Base-by-base conservation (phyloP, 2,797 vertebrate genomes). In the Hippocampus kuda region DNA sequence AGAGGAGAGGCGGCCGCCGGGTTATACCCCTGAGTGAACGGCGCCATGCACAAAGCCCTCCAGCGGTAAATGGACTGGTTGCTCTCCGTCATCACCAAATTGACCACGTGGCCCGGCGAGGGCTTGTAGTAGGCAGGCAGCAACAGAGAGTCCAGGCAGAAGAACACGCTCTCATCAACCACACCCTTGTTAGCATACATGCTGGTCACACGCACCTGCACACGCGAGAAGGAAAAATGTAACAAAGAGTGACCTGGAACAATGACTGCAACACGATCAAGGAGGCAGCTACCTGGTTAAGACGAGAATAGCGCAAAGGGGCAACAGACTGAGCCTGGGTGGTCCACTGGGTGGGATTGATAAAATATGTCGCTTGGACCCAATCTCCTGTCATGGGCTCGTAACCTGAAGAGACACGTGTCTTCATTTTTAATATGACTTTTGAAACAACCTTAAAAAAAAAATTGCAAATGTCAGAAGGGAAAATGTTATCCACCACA, bases 41-140 rank as follows among this genome's bases (percentile, higher is more conserved):
- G 96, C 3, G 91, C 91, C 82, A 99, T 89, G 76, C 94, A 97
- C 54, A 99, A 85, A 0, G 97, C 96, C 85, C 97, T 91, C 97
- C 97, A 98, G 69, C 84, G 57, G 62, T 93, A 97, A 62, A 93
- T 88, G 0, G 95, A 97, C 83, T 96, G 95, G 80, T 72, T 94
- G 88, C 94, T 98, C 83, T 99, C 97, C 82, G 98, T 91, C 77
- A 95, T 93, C 60, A 99, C 88, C 0, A 93, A 61, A 53, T 90
- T 95, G 79, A 99, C 96, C 34, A 92, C 6, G 53, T 98, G 91
- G 2, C 90, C 81, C 15, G 67, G 83, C 0, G 41, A 49, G 1
- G 96, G 97, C 34, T 70, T 74, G 63, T 95, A 99, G 11, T 89
- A 75, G 24, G 88, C 73, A 4, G 95, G 94, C 65, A 96, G 87